phyloP scores from a whole-genome alignment of 2,888 invertebrate genomes.

The Thalpophila matura region DNA sequence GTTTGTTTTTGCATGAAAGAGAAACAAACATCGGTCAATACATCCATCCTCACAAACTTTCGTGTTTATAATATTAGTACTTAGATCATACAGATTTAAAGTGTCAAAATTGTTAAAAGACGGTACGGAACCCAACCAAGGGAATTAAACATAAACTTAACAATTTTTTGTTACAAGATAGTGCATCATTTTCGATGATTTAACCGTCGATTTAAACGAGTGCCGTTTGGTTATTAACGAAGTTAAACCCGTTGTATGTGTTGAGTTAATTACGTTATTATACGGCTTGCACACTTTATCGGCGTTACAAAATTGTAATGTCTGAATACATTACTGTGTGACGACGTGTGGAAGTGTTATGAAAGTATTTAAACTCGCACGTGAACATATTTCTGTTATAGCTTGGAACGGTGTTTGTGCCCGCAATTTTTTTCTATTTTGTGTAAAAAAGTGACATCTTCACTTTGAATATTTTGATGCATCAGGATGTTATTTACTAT shows the following conservation, averaged over 20 bases:
- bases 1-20: too few species aligned
- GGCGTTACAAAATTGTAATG: constrained; percentile 39
- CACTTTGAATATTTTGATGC: too few species aligned
- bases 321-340: constrained; percentile 28
- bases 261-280: constrained; percentile 33
- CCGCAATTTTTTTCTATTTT: too few species aligned
- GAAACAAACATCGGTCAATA: too few species aligned
- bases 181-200: constrained; percentile 47
- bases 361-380: constrained; percentile 10
- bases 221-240: constrained; percentile 34
- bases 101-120: background rate
- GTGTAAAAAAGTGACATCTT: background rate
- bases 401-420: too few species aligned
- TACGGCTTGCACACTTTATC: constrained; percentile 23
- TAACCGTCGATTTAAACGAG: constrained; percentile 35
- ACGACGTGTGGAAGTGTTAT: constrained; percentile 26
- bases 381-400: too few species aligned
- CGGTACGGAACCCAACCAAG: constrained; percentile 3
- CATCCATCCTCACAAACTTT: too few species aligned
- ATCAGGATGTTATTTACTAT: too few species aligned
- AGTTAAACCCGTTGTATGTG: constrained; percentile 41
- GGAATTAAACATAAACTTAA: background rate
- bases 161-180: background rate
- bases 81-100: background rate
- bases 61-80: too few species aligned